These are phyloP conservation scores for Apis dorsata DNA, from an alignment of 1,140 invertebrate genomes.

Conservation along the genomic window DNA sequence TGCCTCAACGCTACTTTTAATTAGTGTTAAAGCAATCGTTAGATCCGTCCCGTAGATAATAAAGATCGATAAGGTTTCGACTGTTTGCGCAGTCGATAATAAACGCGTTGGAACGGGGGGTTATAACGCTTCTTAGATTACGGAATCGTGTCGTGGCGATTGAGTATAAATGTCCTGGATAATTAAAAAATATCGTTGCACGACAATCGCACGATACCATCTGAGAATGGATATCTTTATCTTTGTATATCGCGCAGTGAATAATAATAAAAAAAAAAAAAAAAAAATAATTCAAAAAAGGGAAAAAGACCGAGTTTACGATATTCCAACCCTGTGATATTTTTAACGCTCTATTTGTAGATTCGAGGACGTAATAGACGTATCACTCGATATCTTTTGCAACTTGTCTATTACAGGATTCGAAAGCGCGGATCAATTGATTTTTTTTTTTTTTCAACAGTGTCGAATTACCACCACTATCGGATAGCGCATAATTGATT, in stretches of 20 bases:
- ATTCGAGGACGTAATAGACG: neutral
- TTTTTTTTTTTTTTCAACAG: neutral
- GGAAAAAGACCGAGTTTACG: too few relatives aligned
- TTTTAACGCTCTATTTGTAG: neutral
- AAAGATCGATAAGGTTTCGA: slow-evolving; percentile 19
- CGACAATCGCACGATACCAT: neutral
- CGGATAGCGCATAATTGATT: neutral
- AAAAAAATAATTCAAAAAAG: neutral
- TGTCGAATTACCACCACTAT: neutral
- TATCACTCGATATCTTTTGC: too few relatives aligned
- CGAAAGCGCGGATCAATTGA: neutral
- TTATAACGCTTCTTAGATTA: neutral
- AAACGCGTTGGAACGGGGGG: neutral
- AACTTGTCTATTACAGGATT: neutral
- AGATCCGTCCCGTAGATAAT: slow-evolving; percentile 5
- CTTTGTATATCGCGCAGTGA: neutral
- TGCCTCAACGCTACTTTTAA: slow-evolving; percentile 21
- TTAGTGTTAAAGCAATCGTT: slow-evolving; percentile 42
- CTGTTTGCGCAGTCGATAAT: slow-evolving; percentile 13
- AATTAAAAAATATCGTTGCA: neutral
- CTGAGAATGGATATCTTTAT: neutral
- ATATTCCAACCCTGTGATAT: neutral
- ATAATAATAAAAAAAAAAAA: neutral
- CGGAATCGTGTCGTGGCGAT: neutral
- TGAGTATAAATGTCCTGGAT: neutral